Conservation (phyloP, 2,113 vertebrate genomes). For the Macheiramphus alcinus region DNA sequence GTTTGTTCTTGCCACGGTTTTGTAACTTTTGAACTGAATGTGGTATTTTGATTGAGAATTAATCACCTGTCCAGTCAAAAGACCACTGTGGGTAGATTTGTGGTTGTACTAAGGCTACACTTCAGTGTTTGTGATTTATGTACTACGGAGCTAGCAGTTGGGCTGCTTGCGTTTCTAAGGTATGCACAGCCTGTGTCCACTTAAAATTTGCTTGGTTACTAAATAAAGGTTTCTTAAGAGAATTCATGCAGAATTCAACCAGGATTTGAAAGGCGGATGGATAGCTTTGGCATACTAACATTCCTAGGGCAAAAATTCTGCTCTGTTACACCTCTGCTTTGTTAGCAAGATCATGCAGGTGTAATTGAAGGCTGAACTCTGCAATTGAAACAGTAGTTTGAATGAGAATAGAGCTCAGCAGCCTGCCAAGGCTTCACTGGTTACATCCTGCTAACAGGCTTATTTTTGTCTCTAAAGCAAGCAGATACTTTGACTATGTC, state of each 20-base stretch:
- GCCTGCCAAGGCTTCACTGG: background rate
- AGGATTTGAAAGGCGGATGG: background rate
- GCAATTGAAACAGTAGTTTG: background rate
- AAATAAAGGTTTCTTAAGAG: background rate
- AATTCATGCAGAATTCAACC: background rate
- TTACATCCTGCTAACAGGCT: constrained; percentile 11
- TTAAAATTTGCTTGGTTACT: background rate
- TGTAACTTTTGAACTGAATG: background rate
- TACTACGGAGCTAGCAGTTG: background rate
- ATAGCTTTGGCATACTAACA: background rate
- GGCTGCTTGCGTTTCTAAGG: background rate
- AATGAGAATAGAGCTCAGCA: constrained; percentile 23
- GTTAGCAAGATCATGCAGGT: background rate
- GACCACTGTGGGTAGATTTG: background rate
- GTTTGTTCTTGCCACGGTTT: background rate
- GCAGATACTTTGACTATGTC: background rate
- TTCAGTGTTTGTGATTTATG: background rate
- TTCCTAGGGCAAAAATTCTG: background rate
- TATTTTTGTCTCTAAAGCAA: constrained; percentile 27
- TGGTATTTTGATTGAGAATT: background rate
- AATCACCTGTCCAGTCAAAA: background rate
- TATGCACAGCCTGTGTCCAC: background rate
- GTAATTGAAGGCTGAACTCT: constrained; percentile 8
- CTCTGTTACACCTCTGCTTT: background rate
- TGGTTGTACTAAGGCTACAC: background rate